phyloP scores from a whole-genome alignment of 1,140 invertebrate genomes.

The Magallana ariakensis region DNA sequence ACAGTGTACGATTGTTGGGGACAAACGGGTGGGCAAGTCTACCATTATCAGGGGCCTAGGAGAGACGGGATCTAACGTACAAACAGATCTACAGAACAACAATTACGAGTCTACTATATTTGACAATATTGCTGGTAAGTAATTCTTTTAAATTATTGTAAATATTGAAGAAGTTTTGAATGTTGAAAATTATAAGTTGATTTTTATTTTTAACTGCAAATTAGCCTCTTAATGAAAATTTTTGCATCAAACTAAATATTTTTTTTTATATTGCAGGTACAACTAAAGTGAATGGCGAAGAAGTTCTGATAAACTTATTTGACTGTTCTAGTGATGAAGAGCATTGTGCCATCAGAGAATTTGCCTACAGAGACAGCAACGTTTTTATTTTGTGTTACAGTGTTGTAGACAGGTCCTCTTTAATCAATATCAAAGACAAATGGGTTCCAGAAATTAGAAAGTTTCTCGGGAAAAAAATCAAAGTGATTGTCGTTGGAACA shows the following conservation, averaged over 20 bases:
- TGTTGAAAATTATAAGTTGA: too few species aligned
- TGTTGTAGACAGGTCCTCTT: conserved; percentile 97
- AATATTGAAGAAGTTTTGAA: too few species aligned
- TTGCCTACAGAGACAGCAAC: conserved; percentile 97
- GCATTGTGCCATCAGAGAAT: conserved; percentile 22
- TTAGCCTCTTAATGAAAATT: too few species aligned
- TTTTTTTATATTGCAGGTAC: conserved; percentile 37
- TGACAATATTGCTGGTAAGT: conserved; percentile 43
- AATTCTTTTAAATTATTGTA: neutral
- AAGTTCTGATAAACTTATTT: conserved; percentile 33
- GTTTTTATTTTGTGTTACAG: conserved; percentile 99
- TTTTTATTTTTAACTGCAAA: too few species aligned
- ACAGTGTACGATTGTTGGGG: conserved; percentile 56
- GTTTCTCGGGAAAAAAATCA: conserved; percentile 82
- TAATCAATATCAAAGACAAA: conserved; percentile 98
- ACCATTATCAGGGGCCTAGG: neutral
- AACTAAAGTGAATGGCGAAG: conserved; percentile 15
- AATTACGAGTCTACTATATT: conserved; percentile 30
- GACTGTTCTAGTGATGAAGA: conserved; percentile 39
- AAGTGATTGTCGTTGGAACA: conserved; percentile 88
- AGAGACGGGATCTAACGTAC: neutral
- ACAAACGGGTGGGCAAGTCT: conserved; percentile 46
- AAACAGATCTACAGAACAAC: conserved; percentile 1
- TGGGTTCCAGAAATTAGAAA: conserved; percentile 83
- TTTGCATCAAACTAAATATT: neutral